Conservation (phyloP, 2,113 vertebrate species). For the Noctilio leporinus region DNA sequence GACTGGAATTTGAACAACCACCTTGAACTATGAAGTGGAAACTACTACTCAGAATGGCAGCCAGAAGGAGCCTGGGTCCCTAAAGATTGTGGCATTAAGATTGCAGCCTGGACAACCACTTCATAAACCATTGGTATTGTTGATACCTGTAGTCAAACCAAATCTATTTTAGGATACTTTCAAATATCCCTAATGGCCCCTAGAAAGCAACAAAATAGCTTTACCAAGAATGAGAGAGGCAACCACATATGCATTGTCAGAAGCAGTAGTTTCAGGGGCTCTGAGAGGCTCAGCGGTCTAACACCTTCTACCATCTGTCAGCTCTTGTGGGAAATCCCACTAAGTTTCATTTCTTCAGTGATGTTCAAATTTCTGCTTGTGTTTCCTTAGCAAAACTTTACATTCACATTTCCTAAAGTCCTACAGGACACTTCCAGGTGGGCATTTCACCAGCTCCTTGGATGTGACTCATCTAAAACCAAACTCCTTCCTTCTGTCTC, state of each 20-base stretch:
- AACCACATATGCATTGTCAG: background rate
- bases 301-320: background rate
- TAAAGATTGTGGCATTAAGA: background rate
- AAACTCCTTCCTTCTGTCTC: background rate
- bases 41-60: background rate
- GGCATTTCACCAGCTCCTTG: background rate
- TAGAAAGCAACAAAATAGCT: background rate
- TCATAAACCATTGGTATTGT: background rate
- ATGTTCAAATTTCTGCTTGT: background rate
- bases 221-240: background rate
- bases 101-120: background rate
- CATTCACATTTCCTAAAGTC: background rate
- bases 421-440: background rate
- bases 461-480: background rate
- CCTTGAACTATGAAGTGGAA: background rate
- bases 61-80: background rate
- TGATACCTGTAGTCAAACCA: background rate
- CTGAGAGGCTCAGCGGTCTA: accelerated
- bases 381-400: background rate
- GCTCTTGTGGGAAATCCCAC: background rate
- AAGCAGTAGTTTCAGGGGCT: background rate
- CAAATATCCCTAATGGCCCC: background rate
- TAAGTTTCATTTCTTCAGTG: background rate
- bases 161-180: background rate
- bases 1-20: background rate